Base-by-base conservation (phyloP, 37 sponge, comb jelly and placozoan genomes). In the Beroe ovata region DNA sequence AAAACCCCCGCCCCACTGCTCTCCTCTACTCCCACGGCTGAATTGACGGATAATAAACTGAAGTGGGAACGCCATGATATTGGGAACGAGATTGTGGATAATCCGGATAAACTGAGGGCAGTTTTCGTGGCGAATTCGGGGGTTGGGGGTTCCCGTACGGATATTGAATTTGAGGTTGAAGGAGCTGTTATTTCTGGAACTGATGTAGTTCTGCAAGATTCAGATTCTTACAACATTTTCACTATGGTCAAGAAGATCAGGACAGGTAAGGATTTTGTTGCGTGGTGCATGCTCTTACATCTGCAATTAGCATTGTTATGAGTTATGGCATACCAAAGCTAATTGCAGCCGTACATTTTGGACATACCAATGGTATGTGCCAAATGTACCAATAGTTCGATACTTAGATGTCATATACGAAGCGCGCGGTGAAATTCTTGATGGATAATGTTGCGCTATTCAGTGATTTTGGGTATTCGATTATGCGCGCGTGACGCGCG, bases 161-260 rank as follows among this genome's bases (percentile, higher is more conserved):
- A 66, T 16, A 66, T 66, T 66, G 69, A 66, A 37, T 66, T 66
- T 66, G 69, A 66, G 16, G 69, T 66, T 1, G 69, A 66, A 37
- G 69, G 69, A 4, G 69, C 30, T 8, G 69, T 66, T 1, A 66
- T 66, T 34, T 66, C 69, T 2, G 69, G 69, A 37, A 30, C 69
- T 2, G 69, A 66, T 66, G 69, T 66, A 11, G 69, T 66, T 18
- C 30, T 66, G 69, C 32, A 66, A 30, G 30, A 66, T 30, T 66
- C 69, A 33, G 69, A 66, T 29, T 66, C 36, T 2, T 66, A 66
- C 69, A 29, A 34, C 19, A 66, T 66, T 3, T 25, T 30, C 2
- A 66, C 69, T 37, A 66, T 30, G 25, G 69, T 66, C 35, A 66
- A 66, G 69, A 66, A 66, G 30, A 66, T 66, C 36, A 66, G 16